Evolutionary conservation across 2,888 invertebrate species (phyloP), one percentile per base, ranked within the genome.

Genomic region (Spodoptera exigua): DNA sequence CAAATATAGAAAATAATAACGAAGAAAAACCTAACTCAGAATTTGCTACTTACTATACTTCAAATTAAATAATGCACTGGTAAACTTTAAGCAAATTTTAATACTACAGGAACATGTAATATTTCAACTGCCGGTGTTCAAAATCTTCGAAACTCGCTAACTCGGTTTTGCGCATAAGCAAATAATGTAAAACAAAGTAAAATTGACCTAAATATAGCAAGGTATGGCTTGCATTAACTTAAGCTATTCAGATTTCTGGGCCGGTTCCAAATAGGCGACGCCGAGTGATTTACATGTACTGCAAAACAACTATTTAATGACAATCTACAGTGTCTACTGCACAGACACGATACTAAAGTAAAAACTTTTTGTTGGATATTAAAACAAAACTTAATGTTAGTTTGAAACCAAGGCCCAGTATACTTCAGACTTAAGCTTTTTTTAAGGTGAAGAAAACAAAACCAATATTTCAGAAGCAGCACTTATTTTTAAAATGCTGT

Each of bases 141-240:
- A 27, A 27, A 27, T 14, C 36, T 34, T 36, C 9, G 3, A 41
- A 52, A 49, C 46, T 40, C n/a, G 2, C 37, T 13, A 40, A 55
- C 7, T 57, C 14, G 57, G 61, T 70, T 73, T 72, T 52, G 62
- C 66, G 71, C 78, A 82, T 83, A 81, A 84, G 80, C 77, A 75
- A 27, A 82, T 70, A 78, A 74, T 74, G 70, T 63, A 43, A 65
- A 80, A 78, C 73, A 78, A 68, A 82, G 57, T 76, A 41, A 80
- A 82, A 83, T 82, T 87, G 84, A 86, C 85, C 86, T 80, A 85
- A 88, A 90, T 89, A 86, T 84, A 70, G 77, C 81, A 74, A 85
- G 81, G 80, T 83, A 82, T 78, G 61, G 76, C 81, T 81, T 77
- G 82, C 82, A 81, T 81, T 80, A 82, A 87, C 80, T 85, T 83